Conservation (phyloP, 2,113 vertebrate genomes). For the Lycocorax pyrrhopterus region DNA sequence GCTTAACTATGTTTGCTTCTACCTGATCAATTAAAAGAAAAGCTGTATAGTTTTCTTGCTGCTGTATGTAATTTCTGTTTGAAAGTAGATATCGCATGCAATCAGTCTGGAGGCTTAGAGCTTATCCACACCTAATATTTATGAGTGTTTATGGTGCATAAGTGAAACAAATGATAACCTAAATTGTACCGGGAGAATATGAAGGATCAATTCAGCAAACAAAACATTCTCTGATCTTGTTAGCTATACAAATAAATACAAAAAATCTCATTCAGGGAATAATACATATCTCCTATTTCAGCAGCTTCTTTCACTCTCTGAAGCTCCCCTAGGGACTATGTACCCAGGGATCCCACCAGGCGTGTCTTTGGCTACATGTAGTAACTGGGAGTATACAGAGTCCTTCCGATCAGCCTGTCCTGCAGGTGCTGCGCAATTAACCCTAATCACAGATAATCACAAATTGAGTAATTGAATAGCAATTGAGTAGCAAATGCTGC, state of each 20-base stretch:
- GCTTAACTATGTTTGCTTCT: not conserved
- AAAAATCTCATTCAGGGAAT: not conserved
- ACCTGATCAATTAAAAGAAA: not conserved
- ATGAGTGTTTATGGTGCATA: not conserved
- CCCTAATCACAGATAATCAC: not conserved
- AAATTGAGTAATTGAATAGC: not conserved
- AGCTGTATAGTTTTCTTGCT: not conserved
- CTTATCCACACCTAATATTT: not conserved
- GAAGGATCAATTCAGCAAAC: conserved; percentile 20
- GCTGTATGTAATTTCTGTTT: not conserved
- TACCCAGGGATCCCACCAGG: not conserved
- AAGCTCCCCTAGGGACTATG: not conserved
- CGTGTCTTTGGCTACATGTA: not conserved
- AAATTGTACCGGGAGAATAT: not conserved
- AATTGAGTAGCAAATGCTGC: not conserved
- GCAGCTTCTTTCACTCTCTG: not conserved
- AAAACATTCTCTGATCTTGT: conserved; percentile 31
- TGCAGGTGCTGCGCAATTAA: conserved; percentile 10
- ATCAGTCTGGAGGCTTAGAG: not conserved
- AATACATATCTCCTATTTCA: not conserved
- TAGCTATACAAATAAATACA: conserved; percentile 14
- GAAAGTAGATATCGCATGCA: not conserved
- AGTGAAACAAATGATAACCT: conserved; percentile 1
- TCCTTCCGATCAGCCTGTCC: not conserved
- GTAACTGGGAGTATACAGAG: not conserved